Evolutionary conservation across 2,888 invertebrate genomes (phyloP), one percentile per base, ranked within the genome.

Genomic region (Synanthedon tipuliformis): DNA sequence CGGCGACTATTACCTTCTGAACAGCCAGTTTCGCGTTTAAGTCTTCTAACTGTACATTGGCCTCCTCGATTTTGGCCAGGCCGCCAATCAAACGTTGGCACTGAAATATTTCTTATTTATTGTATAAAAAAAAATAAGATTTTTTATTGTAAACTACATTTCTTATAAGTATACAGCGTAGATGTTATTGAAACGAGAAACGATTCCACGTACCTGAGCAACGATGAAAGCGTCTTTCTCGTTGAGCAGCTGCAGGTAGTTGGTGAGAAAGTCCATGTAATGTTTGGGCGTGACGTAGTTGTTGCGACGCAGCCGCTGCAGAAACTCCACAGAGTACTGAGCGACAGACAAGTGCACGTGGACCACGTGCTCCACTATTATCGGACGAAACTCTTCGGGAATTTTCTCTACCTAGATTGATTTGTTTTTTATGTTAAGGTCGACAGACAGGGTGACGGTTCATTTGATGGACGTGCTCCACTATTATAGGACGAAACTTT

Each of bases 281-380:
- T 97, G 96, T 64, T 95, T 96, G 0, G 97, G 97, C 0, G 97
- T 97, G 1, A 97, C 95, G 73, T 92, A 96, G 80, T 96, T 96
- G 72, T 90, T 92, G 11, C 96, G 87, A 13, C 96, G 88, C 51
- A 96, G 78, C 56, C 94, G 93, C 55, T 90, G 76, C 23, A 90
- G 78, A 71, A 95, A 97, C 59, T 94, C 93, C 0, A 70, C 69
- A 0, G 94, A 93, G 75, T 94, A 96, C 0, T 87, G 75, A 45
- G 90, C 90, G 7, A 96, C 91, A 0, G 92, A 90, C 65, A 90
- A 89, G 73, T 97, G 97, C 0, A 95, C 95, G 71, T 95, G 91
- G 0, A 97, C 96, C 1, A 95, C 93, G 69, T 97, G 96, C 49
- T 92, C 90, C 1, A 96, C 93, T 13, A 97, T 92, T 1, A 86